Conservation (phyloP, 2,113 vertebrate species). For the Vidua chalybeata region DNA sequence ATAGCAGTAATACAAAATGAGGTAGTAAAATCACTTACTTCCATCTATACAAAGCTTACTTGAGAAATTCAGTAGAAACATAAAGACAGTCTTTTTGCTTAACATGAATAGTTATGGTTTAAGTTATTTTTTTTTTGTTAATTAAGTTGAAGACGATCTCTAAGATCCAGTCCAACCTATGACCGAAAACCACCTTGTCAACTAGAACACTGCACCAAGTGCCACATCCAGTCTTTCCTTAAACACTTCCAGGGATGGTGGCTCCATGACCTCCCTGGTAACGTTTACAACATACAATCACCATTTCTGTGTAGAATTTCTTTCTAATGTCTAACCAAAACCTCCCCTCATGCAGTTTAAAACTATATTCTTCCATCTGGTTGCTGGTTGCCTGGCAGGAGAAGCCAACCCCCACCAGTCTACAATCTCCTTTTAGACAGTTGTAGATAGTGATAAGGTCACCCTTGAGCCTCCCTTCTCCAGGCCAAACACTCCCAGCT, state of each 20-base stretch:
- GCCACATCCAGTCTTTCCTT: not conserved
- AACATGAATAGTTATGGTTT: not conserved
- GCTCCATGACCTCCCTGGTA: not conserved
- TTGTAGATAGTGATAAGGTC: not conserved
- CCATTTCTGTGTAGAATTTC: not conserved
- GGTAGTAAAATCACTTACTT: conserved; percentile 39
- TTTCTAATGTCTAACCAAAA: not conserved
- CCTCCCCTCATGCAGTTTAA: not conserved
- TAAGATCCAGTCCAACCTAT: not conserved
- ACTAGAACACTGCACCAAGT: not conserved
- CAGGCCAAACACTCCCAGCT: not conserved
- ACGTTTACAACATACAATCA: not conserved
- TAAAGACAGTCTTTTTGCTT: conserved; percentile 43
- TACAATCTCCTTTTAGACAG: not conserved
- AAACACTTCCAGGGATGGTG: not conserved
- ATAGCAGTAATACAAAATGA: conserved; percentile 10
- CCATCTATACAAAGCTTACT: conserved; percentile 20
- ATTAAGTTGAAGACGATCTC: not conserved
- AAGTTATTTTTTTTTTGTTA: not conserved
- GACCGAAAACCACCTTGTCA: fast-evolving
- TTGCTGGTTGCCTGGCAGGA: not conserved
- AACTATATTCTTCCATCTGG: fast-evolving
- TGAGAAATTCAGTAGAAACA: conserved; percentile 44
- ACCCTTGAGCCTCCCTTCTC: not conserved
- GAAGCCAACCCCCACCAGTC: too few species aligned